These are phyloP conservation scores for Trachelus tabidus DNA, from an alignment of 2,888 invertebrate genomes.

Conservation along the genomic window DNA sequence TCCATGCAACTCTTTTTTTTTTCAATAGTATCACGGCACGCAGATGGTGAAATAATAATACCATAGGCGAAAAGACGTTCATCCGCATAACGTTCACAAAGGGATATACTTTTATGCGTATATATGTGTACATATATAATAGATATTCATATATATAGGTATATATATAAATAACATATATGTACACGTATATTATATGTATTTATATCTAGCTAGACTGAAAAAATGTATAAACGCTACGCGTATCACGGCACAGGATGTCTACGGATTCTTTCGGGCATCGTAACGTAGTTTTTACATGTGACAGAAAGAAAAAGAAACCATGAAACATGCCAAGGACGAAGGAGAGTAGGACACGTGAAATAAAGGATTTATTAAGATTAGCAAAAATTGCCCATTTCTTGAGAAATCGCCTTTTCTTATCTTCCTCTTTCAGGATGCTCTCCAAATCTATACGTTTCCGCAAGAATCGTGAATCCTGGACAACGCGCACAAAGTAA, in stretches of 20 bases:
- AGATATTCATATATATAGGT: not conserved
- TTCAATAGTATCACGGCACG: not conserved
- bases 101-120: not conserved
- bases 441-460: not conserved
- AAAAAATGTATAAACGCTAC: not conserved
- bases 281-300: not conserved
- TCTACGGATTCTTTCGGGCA: not conserved
- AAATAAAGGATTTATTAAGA: not conserved
- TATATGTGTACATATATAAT: not conserved
- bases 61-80: not conserved
- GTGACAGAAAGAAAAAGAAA: not conserved
- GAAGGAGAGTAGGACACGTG: not conserved
- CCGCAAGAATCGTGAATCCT: not conserved
- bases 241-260: not conserved
- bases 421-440: not conserved
- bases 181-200: not conserved
- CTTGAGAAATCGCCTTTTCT: not conserved
- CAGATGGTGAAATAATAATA: not conserved
- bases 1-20: not conserved
- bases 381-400: not conserved
- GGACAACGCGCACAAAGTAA: too few species aligned
- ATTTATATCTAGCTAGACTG: not conserved
- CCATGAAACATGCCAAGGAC: not conserved
- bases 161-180: not conserved
- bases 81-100: not conserved